phyloP scores from a whole-genome alignment of 1,140 invertebrate genomes.

The Meteorus sp. region DNA sequence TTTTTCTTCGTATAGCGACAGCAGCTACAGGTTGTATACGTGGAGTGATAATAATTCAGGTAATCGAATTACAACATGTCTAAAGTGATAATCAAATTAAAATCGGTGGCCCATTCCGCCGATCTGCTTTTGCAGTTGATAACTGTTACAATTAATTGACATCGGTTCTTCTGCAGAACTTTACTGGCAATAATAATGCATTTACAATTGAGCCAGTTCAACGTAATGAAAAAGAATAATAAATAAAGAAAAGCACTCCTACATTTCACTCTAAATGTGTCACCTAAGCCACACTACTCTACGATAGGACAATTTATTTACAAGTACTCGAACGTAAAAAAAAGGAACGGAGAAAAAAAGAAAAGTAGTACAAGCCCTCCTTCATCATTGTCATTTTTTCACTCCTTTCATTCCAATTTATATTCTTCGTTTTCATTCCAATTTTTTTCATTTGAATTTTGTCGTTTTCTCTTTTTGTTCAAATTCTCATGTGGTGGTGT shows the following conservation, averaged over 20 bases:
- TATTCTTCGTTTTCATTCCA: conserved; percentile 4
- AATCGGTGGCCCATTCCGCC: conserved; percentile 24
- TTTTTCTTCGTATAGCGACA: too few species aligned
- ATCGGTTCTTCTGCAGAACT: not conserved
- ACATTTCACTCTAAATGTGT: conserved; percentile 42
- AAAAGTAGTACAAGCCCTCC: conserved; percentile 25
- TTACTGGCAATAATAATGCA: conserved; percentile 11
- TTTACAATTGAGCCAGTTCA: conserved; percentile 42
- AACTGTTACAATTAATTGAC: not conserved
- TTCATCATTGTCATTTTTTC: not conserved
- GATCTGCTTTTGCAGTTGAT: conserved; percentile 9
- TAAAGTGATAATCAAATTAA: conserved; percentile 1
- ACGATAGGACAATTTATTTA: conserved; percentile 44
- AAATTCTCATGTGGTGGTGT: conserved; percentile 49
- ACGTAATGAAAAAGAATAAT: conserved; percentile 32
- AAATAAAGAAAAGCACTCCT: conserved; percentile 36
- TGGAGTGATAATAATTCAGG: not conserved
- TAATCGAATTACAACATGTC: conserved; percentile 12
- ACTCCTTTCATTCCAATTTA: not conserved
- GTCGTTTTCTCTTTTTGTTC: not conserved
- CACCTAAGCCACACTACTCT: conserved; percentile 40
- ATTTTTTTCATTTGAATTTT: conserved; percentile 5
- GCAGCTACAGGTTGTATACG: conserved; percentile 15
- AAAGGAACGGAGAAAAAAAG: conserved; percentile 30
- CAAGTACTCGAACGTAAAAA: conserved; percentile 29